Evolutionary conservation across 1,140 invertebrate species (phyloP), one percentile per base, ranked within the genome.

Genomic region (Neelides sp.): DNA sequence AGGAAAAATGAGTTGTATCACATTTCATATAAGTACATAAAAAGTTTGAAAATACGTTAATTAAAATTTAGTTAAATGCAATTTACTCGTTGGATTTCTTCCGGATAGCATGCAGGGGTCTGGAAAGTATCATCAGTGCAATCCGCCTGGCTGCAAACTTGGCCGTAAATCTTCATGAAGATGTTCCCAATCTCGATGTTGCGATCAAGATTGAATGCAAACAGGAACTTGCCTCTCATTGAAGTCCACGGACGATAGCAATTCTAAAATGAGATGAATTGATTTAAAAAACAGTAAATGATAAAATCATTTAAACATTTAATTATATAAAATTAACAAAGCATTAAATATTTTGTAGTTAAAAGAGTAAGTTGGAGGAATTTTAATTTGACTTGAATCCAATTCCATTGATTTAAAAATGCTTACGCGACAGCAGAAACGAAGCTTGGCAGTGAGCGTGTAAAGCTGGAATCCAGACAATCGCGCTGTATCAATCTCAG

Each of bases 381-480:
- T 34, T 34, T 34, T 34, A 10, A 34, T n/a, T n/a, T n/a, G n/a
- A n/a, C n/a, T n/a, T n/a, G n/a, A n/a, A n/a, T n/a, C n/a, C n/a
- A n/a, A n/a, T n/a, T n/a, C n/a, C n/a, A n/a, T n/a, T n/a, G n/a
- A n/a, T n/a, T n/a, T n/a, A n/a, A n/a, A n/a, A n/a, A n/a, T n/a
- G n/a, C 47, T 48, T 49, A 54, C 52, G 15, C 47, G 23, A 32
- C 52, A 54, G 15, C 52, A 54, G 34, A 49, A 54, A 15, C 52
- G 22, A 1, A 54, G 41, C 32, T 54, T 54, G 7, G 46, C 28
- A 22, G 47, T 49, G n/a, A 54, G 32, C 12, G 30, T 34, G 20
- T 35, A 43, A 32, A 23, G 15, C 19, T n/a, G 13, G 37, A 37
- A 54, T 24, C 34, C 47, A 12, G 24, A n/a, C 24, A 27, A 28